phyloP scores from a whole-genome alignment of 2,113 vertebrate genomes.

The Peromyscus californicus region DNA sequence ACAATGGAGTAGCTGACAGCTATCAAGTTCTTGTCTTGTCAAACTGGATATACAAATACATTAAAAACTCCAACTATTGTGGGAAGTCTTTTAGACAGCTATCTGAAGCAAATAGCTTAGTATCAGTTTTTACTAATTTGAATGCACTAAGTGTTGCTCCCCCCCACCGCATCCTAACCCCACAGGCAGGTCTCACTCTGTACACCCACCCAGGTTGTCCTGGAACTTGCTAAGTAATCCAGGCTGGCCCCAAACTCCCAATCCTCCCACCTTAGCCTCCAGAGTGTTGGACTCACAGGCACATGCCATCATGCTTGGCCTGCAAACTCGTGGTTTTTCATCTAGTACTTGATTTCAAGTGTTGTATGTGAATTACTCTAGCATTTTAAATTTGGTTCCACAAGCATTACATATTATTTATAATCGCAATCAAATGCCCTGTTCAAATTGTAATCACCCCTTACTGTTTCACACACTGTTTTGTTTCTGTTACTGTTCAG shows the following conservation, averaged over 20 bases:
- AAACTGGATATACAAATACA: slow-evolving; percentile 36
- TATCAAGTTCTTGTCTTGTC: slow-evolving; percentile 22
- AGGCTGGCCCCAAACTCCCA: neutral
- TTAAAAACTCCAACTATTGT: slow-evolving; percentile 20
- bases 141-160: neutral
- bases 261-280: neutral
- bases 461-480: neutral
- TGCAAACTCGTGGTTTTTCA: slow-evolving; percentile 41
- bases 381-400: slow-evolving; percentile 44
- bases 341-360: slow-evolving; percentile 42
- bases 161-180: too few relatives aligned
- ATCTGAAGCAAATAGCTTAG: neutral
- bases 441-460: neutral
- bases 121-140: neutral
- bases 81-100: neutral
- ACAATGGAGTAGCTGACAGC: slow-evolving; percentile 1
- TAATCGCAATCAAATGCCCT: neutral
- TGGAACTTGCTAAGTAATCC: neutral
- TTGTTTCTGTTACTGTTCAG: slow-evolving; percentile 43
- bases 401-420: slow-evolving; percentile 15
- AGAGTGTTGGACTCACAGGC: neutral
- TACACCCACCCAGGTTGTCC: neutral
- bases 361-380: neutral
- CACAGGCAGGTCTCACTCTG: neutral
- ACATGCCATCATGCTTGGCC: neutral